These are phyloP conservation scores for Buphagus erythrorhynchus DNA, from an alignment of 2,797 vertebrate species.

Conservation along the genomic window DNA sequence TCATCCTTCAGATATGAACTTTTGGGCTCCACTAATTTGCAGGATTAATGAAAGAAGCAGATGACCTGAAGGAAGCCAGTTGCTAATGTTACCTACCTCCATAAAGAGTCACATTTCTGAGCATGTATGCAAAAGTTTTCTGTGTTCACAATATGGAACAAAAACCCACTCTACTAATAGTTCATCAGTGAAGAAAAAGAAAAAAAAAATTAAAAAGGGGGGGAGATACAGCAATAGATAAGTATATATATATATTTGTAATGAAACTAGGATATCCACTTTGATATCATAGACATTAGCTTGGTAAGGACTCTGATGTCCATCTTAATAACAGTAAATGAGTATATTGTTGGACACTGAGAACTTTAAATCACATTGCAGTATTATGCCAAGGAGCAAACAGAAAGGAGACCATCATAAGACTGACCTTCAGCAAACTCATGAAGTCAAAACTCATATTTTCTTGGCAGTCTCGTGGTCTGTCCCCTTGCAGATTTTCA, in stretches of 20 bases:
- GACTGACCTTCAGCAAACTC: neutral
- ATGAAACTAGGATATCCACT: neutral
- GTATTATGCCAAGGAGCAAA: neutral
- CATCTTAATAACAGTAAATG: neutral
- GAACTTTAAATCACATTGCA: neutral
- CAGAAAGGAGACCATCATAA: neutral
- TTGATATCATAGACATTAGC: neutral
- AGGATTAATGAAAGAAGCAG: neutral
- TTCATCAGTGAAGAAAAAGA: neutral
- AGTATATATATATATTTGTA: too few species aligned
- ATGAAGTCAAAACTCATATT: neutral
- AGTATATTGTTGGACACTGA: neutral
- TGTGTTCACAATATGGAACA: neutral
- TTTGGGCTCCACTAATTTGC: neutral
- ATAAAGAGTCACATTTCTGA: neutral
- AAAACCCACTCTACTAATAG: neutral
- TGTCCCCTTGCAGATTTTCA: neutral
- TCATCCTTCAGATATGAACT: neutral
- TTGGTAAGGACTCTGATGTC: neutral
- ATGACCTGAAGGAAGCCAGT: neutral
- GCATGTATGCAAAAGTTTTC: neutral
- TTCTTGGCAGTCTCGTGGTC: neutral
- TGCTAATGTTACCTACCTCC: neutral
- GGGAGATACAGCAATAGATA: too few species aligned
- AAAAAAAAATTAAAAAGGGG: neutral